A percentile compares a stretch with the other conserved stretches of the same genome.
These are phyloP conservation scores for Ceratina calcarata DNA, from an alignment of 1,140 invertebrate genomes.

Conservation along the genomic window DNA sequence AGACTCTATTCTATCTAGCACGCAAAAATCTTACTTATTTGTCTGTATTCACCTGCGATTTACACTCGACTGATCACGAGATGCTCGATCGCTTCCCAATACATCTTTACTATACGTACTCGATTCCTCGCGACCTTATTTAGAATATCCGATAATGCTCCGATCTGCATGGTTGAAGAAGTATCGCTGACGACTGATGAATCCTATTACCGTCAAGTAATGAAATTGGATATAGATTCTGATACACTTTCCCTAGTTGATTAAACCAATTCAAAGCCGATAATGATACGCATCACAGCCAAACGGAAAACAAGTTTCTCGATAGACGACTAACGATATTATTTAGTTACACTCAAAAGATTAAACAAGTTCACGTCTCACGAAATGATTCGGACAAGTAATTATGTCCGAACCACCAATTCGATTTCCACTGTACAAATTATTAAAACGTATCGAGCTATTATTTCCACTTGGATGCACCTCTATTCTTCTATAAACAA, in stretches of 20 bases:
- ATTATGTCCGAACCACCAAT: not conserved
- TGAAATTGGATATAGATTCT: not conserved
- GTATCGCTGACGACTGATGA: slow-evolving; percentile 1
- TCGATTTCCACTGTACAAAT: not conserved
- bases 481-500: not conserved
- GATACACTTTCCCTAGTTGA: slow-evolving; percentile 2
- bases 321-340: not conserved
- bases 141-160: slow-evolving; percentile 21
- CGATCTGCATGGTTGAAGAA: slow-evolving; percentile 1
- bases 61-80: slow-evolving; percentile 4
- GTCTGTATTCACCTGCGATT: slow-evolving; percentile 16
- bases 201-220: slow-evolving; percentile 13
- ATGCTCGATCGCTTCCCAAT: slow-evolving; percentile 7
- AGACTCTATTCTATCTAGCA: not conserved
- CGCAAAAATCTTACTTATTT: slow-evolving; percentile 21
- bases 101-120: not conserved
- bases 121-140: slow-evolving; percentile 1
- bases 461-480: not conserved
- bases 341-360: not conserved
- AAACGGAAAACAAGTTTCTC: not conserved
- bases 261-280: slow-evolving; percentile 9
- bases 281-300: not conserved
- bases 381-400: not conserved
- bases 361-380: not conserved
- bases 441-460: not conserved